Percentiles rank a stretch among this genome's conserved stretches.
Evolutionary conservation across 2,888 invertebrate species (phyloP).

Genomic region (Selenia dentaria): DNA sequence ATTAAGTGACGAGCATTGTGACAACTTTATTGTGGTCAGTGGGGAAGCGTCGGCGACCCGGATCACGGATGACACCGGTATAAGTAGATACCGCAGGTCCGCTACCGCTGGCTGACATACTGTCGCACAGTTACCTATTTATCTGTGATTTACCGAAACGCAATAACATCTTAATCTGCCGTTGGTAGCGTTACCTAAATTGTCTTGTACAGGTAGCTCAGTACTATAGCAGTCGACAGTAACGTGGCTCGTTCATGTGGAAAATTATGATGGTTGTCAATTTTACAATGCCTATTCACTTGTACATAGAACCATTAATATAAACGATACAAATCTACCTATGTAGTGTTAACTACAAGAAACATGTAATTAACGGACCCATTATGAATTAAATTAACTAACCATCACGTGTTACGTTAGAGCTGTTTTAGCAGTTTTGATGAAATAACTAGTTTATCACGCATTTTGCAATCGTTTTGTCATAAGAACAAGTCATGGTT

Average conservation of each 20-base stretch:
- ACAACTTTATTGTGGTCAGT: conserved; percentile 21
- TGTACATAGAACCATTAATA: too few relatives aligned
- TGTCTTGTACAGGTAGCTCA: conserved; percentile 17
- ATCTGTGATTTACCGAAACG: conserved; percentile 32
- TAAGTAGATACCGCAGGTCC: conserved; percentile 2
- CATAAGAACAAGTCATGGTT: too few relatives aligned
- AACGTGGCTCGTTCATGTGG: conserved; percentile 12
- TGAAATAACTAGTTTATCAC: too few relatives aligned
- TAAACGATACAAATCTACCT: too few relatives aligned
- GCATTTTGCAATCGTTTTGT: too few relatives aligned
- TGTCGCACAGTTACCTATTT: conserved; percentile 46
- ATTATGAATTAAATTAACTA: too few relatives aligned
- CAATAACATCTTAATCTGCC: conserved; percentile 25
- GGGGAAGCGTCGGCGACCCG: conserved; percentile 64
- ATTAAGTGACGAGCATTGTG: conserved; percentile 6
- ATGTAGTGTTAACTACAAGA: too few relatives aligned
- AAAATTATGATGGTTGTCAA: conserved; percentile 6
- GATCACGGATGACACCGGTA: conserved; percentile 65
- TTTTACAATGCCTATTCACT: too few relatives aligned
- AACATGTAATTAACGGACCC: too few relatives aligned
- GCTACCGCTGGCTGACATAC: conserved; percentile 50
- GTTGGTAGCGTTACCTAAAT: conserved; percentile 19
- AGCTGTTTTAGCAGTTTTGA: too few relatives aligned
- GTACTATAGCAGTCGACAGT: conserved; percentile 15
- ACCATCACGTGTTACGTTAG: too few relatives aligned